phyloP scores from a whole-genome alignment of 2,888 invertebrate genomes.

The Congeria kusceri region DNA sequence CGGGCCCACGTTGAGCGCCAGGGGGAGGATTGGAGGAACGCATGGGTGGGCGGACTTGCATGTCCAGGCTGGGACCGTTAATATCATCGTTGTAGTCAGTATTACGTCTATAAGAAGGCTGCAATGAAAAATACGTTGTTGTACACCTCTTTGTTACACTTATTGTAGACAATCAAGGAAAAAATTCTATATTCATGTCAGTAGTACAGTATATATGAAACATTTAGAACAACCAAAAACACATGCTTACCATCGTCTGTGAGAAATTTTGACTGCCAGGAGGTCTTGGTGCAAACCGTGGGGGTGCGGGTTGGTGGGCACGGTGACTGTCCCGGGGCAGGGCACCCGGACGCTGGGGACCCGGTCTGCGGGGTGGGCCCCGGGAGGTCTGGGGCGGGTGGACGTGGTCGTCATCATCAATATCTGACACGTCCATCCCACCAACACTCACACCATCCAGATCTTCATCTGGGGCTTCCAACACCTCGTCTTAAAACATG shows the following conservation, averaged over 20 bases:
- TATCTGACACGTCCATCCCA: slow-evolving; percentile 84
- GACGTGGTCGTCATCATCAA: slow-evolving; percentile 74
- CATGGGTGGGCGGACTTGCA: slow-evolving; percentile 53
- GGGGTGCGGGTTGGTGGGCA: slow-evolving; percentile 46
- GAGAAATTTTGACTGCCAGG: slow-evolving; percentile 20
- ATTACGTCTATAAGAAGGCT: slow-evolving; percentile 49
- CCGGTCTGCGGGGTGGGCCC: slow-evolving; percentile 43
- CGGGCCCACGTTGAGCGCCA: slow-evolving; percentile 39
- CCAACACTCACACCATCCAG: slow-evolving; percentile 82
- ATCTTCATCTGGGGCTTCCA: slow-evolving; percentile 69
- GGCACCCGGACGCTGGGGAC: slow-evolving; percentile 17
- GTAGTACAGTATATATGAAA: neutral
- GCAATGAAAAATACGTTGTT: slow-evolving; percentile 17
- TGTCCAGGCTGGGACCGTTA: slow-evolving; percentile 34
- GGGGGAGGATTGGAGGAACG: slow-evolving; percentile 49
- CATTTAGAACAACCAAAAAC: neutral
- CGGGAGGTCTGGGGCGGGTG: slow-evolving; percentile 44
- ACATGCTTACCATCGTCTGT: slow-evolving; percentile 26
- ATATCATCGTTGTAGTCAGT: slow-evolving; percentile 44
- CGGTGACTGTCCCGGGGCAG: slow-evolving; percentile 54
- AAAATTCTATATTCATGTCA: no score
- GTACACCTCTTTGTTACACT: no score
- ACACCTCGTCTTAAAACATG: slow-evolving; percentile 44
- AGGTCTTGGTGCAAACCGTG: slow-evolving; percentile 42
- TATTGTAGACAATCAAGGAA: no score